Conservation (phyloP, 2,113 vertebrate species). For the Bubalus kerabau region DNA sequence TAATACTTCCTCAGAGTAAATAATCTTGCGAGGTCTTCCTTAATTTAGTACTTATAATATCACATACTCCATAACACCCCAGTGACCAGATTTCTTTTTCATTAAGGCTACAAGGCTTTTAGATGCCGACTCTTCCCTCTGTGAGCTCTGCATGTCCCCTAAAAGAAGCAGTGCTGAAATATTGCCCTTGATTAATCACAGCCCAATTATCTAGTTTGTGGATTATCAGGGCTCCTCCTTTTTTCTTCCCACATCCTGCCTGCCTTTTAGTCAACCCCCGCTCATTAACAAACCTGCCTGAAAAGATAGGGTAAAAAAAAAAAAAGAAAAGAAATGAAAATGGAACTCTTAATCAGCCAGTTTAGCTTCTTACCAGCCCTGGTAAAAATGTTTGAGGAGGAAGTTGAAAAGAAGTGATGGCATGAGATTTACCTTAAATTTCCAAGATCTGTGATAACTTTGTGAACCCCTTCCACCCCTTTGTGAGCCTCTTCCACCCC, state of each 20-base stretch:
- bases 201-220: slow-evolving; percentile 48
- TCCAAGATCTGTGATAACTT: neutral
- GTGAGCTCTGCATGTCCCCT: neutral
- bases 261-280: neutral
- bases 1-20: slow-evolving; percentile 30
- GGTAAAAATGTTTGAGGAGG: neutral
- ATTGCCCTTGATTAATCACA: slow-evolving; percentile 43
- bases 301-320: neutral
- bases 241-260: slow-evolving; percentile 31
- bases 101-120: neutral
- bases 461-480: neutral
- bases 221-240: slow-evolving; percentile 35
- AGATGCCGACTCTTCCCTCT: neutral
- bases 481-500: neutral
- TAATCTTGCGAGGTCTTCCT: slow-evolving; percentile 36
- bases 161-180: slow-evolving; percentile 5
- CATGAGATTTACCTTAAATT: neutral
- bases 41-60: slow-evolving; percentile 20
- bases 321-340: neutral
- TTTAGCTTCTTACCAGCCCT: slow-evolving; percentile 21
- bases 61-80: slow-evolving; percentile 8
- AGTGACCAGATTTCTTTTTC: slow-evolving; percentile 12
- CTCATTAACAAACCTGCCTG: slow-evolving; percentile 53
- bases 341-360: neutral
- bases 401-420: slow-evolving; percentile 11